Percentiles rank a stretch among this genome's conserved stretches.
Evolutionary conservation across 2,797 vertebrate genomes (phyloP).

Genomic region (Scomberomorus guttatus): DNA sequence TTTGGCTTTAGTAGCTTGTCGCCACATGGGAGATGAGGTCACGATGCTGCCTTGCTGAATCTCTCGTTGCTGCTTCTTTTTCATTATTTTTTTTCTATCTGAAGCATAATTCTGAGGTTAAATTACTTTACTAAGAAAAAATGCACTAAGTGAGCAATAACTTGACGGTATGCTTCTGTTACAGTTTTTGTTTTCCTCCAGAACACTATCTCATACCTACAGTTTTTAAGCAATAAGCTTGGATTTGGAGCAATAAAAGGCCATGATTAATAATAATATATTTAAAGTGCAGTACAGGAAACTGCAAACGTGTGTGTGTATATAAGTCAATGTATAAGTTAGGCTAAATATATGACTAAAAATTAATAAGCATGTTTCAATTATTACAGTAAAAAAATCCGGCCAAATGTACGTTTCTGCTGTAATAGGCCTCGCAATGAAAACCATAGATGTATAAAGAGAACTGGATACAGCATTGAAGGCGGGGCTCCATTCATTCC

Average conservation of each 20-base stretch:
- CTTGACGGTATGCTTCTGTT: slow-evolving; percentile 9
- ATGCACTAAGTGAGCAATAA: slow-evolving; percentile 40
- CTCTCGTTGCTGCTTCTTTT: background rate
- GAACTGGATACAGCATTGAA: too few species aligned
- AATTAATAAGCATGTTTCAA: too few species aligned
- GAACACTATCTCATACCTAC: slow-evolving; percentile 11
- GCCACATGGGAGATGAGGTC: background rate
- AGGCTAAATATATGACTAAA: too few species aligned
- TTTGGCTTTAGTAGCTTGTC: slow-evolving; percentile 42
- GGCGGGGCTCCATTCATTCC: too few species aligned
- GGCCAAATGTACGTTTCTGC: background rate
- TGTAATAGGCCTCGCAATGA: background rate
- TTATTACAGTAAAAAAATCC: too few species aligned
- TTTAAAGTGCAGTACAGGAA: slow-evolving; percentile 9
- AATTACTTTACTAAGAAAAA: slow-evolving; percentile 13
- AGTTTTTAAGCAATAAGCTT: slow-evolving; percentile 39
- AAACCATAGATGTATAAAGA: background rate
- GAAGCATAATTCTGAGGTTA: background rate
- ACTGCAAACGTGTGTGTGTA: background rate
- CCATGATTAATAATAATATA: background rate
- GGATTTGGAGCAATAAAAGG: slow-evolving; percentile 21
- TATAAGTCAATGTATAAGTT: background rate
- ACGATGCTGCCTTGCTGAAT: slow-evolving; percentile 3
- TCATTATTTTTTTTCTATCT: background rate
- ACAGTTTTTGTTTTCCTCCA: background rate